Base-by-base conservation (phyloP, 2,113 vertebrate genomes). In the Cololabis saira region DNA sequence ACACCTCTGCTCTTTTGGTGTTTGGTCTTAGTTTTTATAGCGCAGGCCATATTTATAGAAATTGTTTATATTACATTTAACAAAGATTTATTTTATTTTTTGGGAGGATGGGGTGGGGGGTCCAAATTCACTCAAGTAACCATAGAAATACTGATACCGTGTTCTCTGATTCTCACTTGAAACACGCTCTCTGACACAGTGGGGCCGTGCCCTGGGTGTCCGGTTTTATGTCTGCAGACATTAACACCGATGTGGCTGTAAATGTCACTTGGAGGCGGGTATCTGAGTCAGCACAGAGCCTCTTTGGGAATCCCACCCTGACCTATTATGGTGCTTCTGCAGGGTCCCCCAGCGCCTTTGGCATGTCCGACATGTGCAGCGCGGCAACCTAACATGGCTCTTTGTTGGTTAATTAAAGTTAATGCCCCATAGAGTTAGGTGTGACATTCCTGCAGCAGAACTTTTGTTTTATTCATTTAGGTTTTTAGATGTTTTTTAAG, bases 261-360 rank as follows among this genome's bases (percentile, higher is more conserved):
- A 92, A 94, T 84, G 90, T 92, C 92, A 93, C 74, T 45, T 2
- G 37, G 73, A 66, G 65, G 37, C 42, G 50, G 30, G 12, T 21
- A 19, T 70, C 83, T 83, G 84, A 91, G 71, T 93, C 90, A 91
- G 91, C 88, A 81, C 42, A 1, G 51, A 56, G 37, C 69, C 76
- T 10, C 60, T 80, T 87, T 76, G 64, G 67, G 77, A 81, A 65
- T 69, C 56, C 71, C 37, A 14, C 53, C 48, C 47, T 76, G 70
- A 73, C 89, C 89, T 80, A 89, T 88, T 92, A 90, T 86, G 90
- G 90, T 71, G 21, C 45, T 14, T 49, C 33, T 1, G 15, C 18
- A 33, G 54, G 37, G 52, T 60, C 48, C n/a, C 33, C 37, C 45
- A 44, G 53, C 27, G 51, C 62, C 49, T 61, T 65, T 71, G 66